Evolutionary conservation across 2,113 vertebrate genomes (phyloP).

Genomic region (Tricholaema leucomelas): DNA sequence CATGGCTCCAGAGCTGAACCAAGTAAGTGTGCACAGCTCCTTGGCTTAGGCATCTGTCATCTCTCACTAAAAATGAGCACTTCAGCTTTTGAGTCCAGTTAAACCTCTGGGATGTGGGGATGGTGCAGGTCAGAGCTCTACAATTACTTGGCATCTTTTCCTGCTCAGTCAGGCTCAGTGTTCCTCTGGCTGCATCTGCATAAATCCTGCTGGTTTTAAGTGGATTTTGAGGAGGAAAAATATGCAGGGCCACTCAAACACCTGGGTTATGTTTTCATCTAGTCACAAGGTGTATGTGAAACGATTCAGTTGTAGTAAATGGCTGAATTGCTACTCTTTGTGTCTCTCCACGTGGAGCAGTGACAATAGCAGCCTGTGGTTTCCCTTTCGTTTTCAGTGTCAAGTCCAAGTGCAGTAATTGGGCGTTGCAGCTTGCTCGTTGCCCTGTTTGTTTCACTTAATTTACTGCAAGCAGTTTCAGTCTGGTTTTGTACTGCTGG

Average conservation of each 20-base stretch:
- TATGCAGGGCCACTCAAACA: not conserved
- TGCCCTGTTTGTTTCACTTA: too few relatives aligned
- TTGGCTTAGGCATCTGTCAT: not conserved
- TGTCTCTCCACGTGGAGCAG: too few relatives aligned
- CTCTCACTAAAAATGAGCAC: not conserved
- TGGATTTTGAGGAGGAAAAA: not conserved
- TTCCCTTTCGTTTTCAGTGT: too few relatives aligned
- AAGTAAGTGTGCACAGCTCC: conserved; percentile 78
- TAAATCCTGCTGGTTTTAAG: not conserved
- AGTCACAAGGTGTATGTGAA: not conserved
- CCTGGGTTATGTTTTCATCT: not conserved
- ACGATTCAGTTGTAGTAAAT: too few relatives aligned
- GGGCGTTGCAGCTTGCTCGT: too few relatives aligned
- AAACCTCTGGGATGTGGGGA: not conserved
- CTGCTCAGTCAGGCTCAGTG: not conserved
- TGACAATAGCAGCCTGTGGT: too few relatives aligned
- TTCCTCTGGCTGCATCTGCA: not conserved
- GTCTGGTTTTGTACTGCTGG: too few relatives aligned
- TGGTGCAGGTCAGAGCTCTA: not conserved
- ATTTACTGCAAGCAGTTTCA: too few relatives aligned
- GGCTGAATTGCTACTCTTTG: too few relatives aligned
- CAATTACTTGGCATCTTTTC: not conserved
- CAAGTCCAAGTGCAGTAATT: too few relatives aligned
- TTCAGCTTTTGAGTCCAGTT: not conserved
- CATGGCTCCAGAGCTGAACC: conserved; percentile 88